Evolutionary conservation across 2,797 vertebrate species (phyloP).

Genomic region (Tadarida brasiliensis): DNA sequence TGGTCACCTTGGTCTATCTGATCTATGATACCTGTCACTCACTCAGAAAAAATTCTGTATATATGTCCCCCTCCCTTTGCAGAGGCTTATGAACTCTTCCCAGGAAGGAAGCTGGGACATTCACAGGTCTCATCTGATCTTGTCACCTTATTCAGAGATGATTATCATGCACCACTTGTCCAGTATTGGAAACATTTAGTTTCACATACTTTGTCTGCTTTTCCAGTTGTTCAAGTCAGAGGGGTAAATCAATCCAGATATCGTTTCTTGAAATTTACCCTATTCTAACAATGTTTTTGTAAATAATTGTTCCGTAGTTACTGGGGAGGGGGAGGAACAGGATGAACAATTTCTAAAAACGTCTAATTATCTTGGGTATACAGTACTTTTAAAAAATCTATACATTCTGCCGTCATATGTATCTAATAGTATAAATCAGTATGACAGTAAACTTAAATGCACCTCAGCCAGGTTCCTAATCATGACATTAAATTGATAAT

Average conservation of each 20-base stretch:
- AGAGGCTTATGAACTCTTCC: not conserved
- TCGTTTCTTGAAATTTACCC: not conserved
- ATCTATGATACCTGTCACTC: not conserved
- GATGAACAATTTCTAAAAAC: constrained; percentile 19
- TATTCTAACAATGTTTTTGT: not conserved
- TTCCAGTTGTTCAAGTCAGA: not conserved
- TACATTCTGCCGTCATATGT: not conserved
- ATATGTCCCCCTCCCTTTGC: not conserved
- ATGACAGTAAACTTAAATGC: not conserved
- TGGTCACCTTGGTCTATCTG: not conserved
- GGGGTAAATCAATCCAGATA: not conserved
- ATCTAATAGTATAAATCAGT: not conserved
- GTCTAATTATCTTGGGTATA: not conserved
- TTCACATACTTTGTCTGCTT: not conserved
- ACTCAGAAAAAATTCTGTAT: not conserved
- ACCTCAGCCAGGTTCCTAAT: not conserved
- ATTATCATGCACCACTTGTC: not conserved
- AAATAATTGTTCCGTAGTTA: not conserved
- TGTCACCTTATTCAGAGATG: not conserved
- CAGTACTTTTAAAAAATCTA: not conserved
- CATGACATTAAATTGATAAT: not conserved
- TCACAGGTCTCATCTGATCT: not conserved
- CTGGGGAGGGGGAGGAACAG: accelerated
- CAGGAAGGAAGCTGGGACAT: not conserved
- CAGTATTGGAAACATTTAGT: not conserved